phyloP scores from a whole-genome alignment of 2,888 invertebrate species.

The Watsonalla binaria region DNA sequence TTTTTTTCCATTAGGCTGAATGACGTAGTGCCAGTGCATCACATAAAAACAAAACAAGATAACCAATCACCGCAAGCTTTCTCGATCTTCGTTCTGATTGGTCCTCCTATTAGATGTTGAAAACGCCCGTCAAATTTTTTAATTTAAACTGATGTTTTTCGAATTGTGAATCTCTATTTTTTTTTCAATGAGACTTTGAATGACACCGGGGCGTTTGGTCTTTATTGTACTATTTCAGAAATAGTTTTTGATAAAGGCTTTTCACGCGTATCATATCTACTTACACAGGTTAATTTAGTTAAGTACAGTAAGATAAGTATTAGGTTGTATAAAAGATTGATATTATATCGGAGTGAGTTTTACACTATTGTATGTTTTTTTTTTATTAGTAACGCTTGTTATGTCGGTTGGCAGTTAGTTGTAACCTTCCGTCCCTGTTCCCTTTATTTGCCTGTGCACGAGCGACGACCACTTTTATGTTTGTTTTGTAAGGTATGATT shows the following conservation, averaged over 20 bases:
- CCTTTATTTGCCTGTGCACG: conserved; percentile 53
- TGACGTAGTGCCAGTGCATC: too few relatives aligned
- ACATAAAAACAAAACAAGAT: background rate
- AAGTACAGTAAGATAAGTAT: conserved; percentile 59
- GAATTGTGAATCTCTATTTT: conserved; percentile 29
- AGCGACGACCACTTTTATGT: conserved; percentile 53
- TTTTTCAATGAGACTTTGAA: background rate
- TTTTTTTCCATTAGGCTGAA: conserved; percentile 6
- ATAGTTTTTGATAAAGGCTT: conserved; percentile 63
- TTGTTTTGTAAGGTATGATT: conserved; percentile 61
- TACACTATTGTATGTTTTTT: conserved; percentile 44
- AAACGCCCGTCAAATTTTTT: conserved; percentile 45
- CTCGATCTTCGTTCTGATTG: conserved; percentile 43
- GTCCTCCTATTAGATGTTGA: conserved; percentile 32
- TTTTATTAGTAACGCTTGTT: conserved; percentile 31
- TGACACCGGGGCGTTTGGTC: conserved; percentile 37
- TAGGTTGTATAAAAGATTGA: conserved; percentile 64
- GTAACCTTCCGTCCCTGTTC: conserved; percentile 55
- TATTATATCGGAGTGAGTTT: conserved; percentile 54
- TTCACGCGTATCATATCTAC: conserved; percentile 38
- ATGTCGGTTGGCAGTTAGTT: conserved; percentile 37
- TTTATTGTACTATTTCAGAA: conserved; percentile 71
- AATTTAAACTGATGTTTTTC: conserved; percentile 20
- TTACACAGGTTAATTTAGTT: conserved; percentile 43
- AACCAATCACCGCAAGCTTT: conserved; percentile 39